phyloP scores from a whole-genome alignment of 2,797 vertebrate genomes.

The Morelia viridis region DNA sequence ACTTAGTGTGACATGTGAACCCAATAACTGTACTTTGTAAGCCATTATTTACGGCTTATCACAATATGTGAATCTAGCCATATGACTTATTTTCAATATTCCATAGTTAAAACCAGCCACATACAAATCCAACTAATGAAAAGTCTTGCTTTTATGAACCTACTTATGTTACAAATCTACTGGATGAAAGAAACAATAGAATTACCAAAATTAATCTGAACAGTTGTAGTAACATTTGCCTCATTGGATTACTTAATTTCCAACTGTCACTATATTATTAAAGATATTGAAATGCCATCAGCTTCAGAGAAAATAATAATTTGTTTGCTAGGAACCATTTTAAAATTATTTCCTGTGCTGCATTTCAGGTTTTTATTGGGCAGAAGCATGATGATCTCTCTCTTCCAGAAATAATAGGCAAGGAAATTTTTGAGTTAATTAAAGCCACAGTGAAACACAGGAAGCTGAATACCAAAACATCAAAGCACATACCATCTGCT shows the following conservation, averaged over 20 bases:
- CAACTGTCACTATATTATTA: not conserved
- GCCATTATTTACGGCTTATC: not conserved
- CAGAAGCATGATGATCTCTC: slow-evolving; percentile 67
- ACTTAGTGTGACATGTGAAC: not conserved
- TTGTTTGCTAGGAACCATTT: not conserved
- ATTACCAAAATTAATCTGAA: not conserved
- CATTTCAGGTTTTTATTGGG: slow-evolving; percentile 67
- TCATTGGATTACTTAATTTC: not conserved
- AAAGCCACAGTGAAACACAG: slow-evolving; percentile 52
- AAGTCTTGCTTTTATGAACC: not conserved
- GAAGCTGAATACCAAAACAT: slow-evolving; percentile 47
- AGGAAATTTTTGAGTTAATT: slow-evolving; percentile 66
- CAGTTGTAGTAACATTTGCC: not conserved
- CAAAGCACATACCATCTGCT: slow-evolving; percentile 31
- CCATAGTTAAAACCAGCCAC: not conserved
- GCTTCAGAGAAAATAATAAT: not conserved
- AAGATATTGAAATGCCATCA: not conserved
- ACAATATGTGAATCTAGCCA: not conserved
- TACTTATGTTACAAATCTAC: slow-evolving; percentile 1
- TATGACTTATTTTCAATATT: not conserved
- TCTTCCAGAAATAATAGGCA: slow-evolving; percentile 62
- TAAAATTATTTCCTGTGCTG: not conserved
- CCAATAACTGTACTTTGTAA: not conserved
- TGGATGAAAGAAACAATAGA: slow-evolving; percentile 9
- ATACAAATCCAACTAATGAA: not conserved